Evolutionary conservation across 2,113 vertebrate genomes (phyloP).

Genomic region (Syngnathus scovelli): DNA sequence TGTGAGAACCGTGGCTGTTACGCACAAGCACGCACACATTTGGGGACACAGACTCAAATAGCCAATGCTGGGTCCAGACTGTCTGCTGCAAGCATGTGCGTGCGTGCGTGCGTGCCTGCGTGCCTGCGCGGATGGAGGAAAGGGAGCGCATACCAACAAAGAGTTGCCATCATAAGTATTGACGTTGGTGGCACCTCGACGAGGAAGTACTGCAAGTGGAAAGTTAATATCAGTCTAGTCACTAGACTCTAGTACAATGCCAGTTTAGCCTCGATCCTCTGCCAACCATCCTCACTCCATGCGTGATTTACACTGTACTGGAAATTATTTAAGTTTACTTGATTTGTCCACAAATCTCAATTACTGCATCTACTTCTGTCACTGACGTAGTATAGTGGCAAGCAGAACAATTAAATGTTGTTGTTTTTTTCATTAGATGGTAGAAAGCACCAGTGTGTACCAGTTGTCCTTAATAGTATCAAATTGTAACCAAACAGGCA

Average conservation of each 20-base stretch:
- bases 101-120: conserved; percentile 11
- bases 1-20: conserved; percentile 8
- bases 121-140: background rate
- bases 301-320: background rate
- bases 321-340: background rate
- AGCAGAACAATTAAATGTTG: background rate
- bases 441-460: background rate
- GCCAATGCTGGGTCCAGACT: conserved; percentile 21
- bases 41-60: conserved; percentile 29
- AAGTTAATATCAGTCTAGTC: background rate
- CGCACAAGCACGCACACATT: conserved; percentile 4
- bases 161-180: conserved; percentile 25
- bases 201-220: background rate
- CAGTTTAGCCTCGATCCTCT: background rate
- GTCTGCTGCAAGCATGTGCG: conserved; percentile 32
- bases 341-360: background rate
- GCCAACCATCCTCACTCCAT: background rate
- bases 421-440: background rate
- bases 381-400: background rate
- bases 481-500: background rate
- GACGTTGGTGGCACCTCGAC: conserved; percentile 36
- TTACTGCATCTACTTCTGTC: background rate
- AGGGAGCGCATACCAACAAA: conserved; percentile 21
- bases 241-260: background rate
- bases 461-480: background rate